Evolutionary conservation across 2,113 vertebrate genomes (phyloP).

Genomic region (Brachypodius melanocephalos): DNA sequence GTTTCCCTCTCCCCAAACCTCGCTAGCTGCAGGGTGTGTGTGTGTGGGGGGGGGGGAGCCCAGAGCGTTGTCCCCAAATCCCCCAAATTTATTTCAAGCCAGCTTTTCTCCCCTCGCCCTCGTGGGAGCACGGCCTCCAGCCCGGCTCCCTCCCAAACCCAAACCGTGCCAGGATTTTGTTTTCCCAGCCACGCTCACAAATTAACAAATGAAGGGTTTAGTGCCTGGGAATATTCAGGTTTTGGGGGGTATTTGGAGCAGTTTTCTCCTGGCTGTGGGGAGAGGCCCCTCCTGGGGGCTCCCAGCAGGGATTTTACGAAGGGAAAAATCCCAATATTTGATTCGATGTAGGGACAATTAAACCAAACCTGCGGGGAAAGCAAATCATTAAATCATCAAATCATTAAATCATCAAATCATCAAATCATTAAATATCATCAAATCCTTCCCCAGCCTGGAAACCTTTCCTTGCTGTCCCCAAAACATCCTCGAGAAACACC

Average conservation of each 20-base stretch:
- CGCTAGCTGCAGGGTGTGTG: background rate
- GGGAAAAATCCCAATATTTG: background rate
- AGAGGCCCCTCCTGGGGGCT: background rate
- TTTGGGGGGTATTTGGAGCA: background rate
- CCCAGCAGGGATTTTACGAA: background rate
- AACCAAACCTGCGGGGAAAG: background rate
- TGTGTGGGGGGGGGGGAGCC: background rate
- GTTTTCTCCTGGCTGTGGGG: background rate
- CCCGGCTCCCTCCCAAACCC: background rate
- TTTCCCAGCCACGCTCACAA: background rate
- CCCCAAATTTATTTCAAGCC: background rate
- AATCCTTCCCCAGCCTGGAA: background rate
- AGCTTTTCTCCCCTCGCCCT: background rate
- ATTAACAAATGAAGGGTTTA: fast-evolving
- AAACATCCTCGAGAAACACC: background rate
- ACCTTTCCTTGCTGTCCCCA: background rate
- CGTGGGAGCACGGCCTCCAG: background rate
- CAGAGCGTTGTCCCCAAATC: background rate
- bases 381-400: background rate
- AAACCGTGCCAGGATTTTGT: background rate
- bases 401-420: background rate
- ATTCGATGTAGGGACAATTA: background rate
- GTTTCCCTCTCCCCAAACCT: slow-evolving; percentile 17
- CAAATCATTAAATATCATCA: background rate
- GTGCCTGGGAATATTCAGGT: background rate